These are phyloP conservation scores for Istiophorus platypterus DNA, from an alignment of 2,113 vertebrate species.

Conservation along the genomic window DNA sequence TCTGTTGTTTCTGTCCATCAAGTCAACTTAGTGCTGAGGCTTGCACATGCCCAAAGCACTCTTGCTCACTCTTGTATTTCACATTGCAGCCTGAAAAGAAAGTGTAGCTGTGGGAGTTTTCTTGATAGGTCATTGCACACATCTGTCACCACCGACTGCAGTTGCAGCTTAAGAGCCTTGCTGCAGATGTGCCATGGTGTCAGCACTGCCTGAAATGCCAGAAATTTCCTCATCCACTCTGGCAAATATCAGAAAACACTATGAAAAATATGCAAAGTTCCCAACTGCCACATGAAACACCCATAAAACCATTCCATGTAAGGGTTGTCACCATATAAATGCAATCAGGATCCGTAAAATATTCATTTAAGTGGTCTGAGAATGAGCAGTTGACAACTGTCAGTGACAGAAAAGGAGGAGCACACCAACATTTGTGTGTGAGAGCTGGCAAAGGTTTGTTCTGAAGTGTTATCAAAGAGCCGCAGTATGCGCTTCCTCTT, in stretches of 20 bases:
- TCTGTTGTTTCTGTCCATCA: conserved; percentile 75
- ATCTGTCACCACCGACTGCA: conserved; percentile 76
- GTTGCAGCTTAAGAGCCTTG: conserved; percentile 73
- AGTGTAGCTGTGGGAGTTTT: conserved; percentile 74
- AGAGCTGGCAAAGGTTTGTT: conserved; percentile 74
- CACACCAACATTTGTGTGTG: conserved; percentile 63
- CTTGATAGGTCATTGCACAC: conserved; percentile 81
- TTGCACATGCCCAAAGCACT: conserved; percentile 77
- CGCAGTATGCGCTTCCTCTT: conserved; percentile 68
- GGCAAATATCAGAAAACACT: conserved; percentile 59
- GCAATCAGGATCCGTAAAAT: conserved; percentile 61
- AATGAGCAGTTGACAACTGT: conserved; percentile 74
- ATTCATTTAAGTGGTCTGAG: conserved; percentile 70
- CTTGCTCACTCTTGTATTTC: conserved; percentile 71
- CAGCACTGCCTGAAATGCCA: conserved; percentile 47
- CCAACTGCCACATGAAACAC: conserved; percentile 51
- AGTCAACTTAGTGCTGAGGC: conserved; percentile 72
- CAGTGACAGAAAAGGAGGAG: conserved; percentile 67
- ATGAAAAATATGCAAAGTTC: conserved; percentile 61
- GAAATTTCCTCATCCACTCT: conserved; percentile 40
- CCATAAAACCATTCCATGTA: conserved; percentile 27
- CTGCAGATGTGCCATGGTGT: conserved; percentile 57
- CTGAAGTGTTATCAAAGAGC: conserved; percentile 81
- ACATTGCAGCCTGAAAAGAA: conserved; percentile 58
- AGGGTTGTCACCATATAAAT: conserved; percentile 55